Percentiles rank a stretch among this genome's conserved stretches.
phyloP scores from a whole-genome alignment of 2,797 vertebrate species.

The Nannoperca australis region DNA sequence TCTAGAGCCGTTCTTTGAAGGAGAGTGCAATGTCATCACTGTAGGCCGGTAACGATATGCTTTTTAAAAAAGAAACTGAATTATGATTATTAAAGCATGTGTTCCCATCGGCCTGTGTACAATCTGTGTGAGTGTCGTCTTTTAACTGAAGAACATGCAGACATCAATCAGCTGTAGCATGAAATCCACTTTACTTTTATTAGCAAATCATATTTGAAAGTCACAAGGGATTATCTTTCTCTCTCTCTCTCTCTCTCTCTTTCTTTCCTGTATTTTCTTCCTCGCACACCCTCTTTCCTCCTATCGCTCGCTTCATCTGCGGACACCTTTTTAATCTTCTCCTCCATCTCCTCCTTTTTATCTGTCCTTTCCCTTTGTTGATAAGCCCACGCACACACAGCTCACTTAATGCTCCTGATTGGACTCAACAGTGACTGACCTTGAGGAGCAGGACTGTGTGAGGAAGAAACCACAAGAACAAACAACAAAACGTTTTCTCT shows the following conservation, averaged over 20 bases:
- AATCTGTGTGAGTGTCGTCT: slow-evolving; percentile 56
- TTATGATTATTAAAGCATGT: slow-evolving; percentile 84
- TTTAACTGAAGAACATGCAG: slow-evolving; percentile 29
- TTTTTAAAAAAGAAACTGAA: slow-evolving; percentile 54
- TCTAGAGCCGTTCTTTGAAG: slow-evolving; percentile 61
- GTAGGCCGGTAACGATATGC: slow-evolving; percentile 61
- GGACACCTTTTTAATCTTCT: slow-evolving; percentile 35
- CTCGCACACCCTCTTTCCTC: neutral
- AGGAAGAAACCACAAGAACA: neutral
- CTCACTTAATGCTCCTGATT: neutral
- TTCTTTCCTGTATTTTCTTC: neutral
- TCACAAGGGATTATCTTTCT: slow-evolving; percentile 22
- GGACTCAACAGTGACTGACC: slow-evolving; percentile 12
- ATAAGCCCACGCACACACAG: slow-evolving; percentile 6
- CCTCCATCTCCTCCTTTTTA: slow-evolving; percentile 9
- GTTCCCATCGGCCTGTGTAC: slow-evolving; percentile 78
- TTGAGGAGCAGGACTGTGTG: neutral
- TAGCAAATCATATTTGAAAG: slow-evolving; percentile 38
- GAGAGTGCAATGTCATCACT: slow-evolving; percentile 60
- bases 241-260: neutral
- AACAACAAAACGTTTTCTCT: too few relatives aligned
- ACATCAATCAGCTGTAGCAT: neutral
- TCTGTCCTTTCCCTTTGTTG: slow-evolving; percentile 3
- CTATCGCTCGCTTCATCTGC: slow-evolving; percentile 29
- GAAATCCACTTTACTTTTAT: slow-evolving; percentile 53